Conservation (phyloP, 30 jellyfish, hydroid and myxozoan genomes). For the Hydra vulgaris region DNA sequence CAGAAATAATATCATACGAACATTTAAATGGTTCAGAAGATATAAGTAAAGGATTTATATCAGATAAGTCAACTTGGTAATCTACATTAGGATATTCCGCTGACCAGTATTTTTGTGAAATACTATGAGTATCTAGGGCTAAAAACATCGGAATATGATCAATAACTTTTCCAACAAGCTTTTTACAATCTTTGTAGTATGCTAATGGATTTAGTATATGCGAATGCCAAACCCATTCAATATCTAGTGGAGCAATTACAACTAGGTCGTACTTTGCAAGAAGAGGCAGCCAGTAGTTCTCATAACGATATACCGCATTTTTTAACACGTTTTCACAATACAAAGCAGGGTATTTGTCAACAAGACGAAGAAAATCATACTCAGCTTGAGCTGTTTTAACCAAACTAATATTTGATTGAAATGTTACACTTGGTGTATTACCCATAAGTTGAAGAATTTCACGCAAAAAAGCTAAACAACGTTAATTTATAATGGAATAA, state of each 20-base stretch:
- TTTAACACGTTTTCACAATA: not conserved
- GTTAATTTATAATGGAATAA: too few relatives aligned
- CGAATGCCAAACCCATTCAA: constrained; percentile 41
- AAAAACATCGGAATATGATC: constrained; percentile 20
- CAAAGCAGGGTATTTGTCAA: constrained; percentile 12
- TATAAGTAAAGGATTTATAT: constrained; percentile 26
- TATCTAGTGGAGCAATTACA: constrained; percentile 24
- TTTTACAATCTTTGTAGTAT: constrained; percentile 24
- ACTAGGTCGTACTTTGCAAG: constrained; percentile 13
- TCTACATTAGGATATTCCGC: constrained; percentile 53
- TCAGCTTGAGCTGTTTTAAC: constrained; percentile 26
- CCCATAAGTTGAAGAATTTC: too few relatives aligned
- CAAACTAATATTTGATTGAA: too few relatives aligned
- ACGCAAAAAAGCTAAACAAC: too few relatives aligned
- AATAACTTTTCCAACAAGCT: constrained; percentile 18
- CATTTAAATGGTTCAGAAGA: constrained; percentile 26
- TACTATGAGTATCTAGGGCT: constrained; percentile 2
- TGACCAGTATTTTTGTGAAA: constrained; percentile 41
- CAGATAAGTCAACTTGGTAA: constrained; percentile 32
- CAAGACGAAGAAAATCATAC: constrained; percentile 26
- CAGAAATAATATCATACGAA: constrained; percentile 29
- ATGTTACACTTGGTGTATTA: too few relatives aligned
- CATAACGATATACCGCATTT: constrained; percentile 28
- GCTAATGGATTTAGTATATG: constrained; percentile 28
- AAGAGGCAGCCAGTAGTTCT: constrained; percentile 32